Evolutionary conservation across 2,888 invertebrate species (phyloP).

Genomic region (Sympetrum striolatum): DNA sequence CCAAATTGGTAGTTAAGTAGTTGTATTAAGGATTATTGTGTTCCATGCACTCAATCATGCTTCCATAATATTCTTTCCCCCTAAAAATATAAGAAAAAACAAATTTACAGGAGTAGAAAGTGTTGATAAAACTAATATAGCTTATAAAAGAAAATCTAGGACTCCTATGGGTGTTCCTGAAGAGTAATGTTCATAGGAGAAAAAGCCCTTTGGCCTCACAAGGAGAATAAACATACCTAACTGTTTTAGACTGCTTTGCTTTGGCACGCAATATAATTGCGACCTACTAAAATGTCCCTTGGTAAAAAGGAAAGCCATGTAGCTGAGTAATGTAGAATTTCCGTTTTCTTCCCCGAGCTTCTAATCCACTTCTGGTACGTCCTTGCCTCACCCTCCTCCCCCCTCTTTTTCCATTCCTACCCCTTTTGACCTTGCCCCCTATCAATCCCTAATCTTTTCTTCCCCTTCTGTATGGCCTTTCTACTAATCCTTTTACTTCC

Average conservation of each 20-base stretch:
- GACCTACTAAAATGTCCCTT: neutral
- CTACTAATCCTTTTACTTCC: neutral
- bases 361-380: neutral
- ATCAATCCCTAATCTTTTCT: neutral
- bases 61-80: too few species aligned
- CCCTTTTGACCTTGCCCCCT: conserved; percentile 11
- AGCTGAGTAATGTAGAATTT: neutral
- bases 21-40: too few species aligned
- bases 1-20: too few species aligned
- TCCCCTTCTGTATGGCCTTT: neutral
- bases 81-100: too few species aligned
- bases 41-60: too few species aligned
- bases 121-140: too few species aligned
- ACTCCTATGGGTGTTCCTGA: too few species aligned
- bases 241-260: neutral
- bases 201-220: too few species aligned
- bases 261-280: neutral
- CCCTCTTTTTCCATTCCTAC: neutral
- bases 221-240: too few species aligned
- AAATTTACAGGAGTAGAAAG: too few species aligned
- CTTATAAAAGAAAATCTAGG: too few species aligned
- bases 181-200: too few species aligned
- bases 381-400: neutral
- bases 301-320: neutral
- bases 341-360: neutral